Base-by-base conservation (phyloP, 2,113 vertebrate genomes). In the Anthoscopus minutus region DNA sequence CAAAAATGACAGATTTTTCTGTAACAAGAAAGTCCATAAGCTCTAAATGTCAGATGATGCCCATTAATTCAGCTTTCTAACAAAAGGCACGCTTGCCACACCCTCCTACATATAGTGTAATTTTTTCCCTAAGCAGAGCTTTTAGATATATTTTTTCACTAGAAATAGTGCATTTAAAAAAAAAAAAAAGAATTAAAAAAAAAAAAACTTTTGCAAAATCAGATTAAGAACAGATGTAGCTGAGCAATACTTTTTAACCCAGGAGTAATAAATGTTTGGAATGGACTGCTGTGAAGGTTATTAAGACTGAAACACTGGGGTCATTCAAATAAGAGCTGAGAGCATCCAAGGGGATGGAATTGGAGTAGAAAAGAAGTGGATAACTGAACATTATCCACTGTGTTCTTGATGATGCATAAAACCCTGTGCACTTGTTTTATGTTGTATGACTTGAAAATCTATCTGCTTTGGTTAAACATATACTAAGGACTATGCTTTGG, bases 191-290 rank as follows among this genome's bases (percentile, higher is more conserved):
- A n/a, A 28, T 3, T 3, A 13, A 2, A 9, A 31, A 1, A 25
- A 40, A 33, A 77, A 24, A 31, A 81, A 38, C 81, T 92, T 94
- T 60, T 92, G 71, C 73, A 94, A 96, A 97, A 94, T 91, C 71
- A 96, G 95, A 97, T 96, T 95, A 96, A 89, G 84, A 97, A 92
- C 96, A 97, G 94, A 97, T 97, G 94, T 94, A 91, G 96, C 91
- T 91, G 51, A 97, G 86, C 94, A 95, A 90, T 94, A 93, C 73
- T 97, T 93, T 94, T 96, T 94, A 97, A 96, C 92, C 93, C 85
- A 93, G 92, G 94, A 96, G 93, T 97, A 97, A 96, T 96, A 97
- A 96, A 96, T 96, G 85, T 97, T 95, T 97, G 94, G 94, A 97
- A 97, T 91, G 91, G 95, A 95, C 93, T 95, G 95, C 96, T 95